Conservation (phyloP, 2,113 vertebrate species). For the Carassius gibelio region DNA sequence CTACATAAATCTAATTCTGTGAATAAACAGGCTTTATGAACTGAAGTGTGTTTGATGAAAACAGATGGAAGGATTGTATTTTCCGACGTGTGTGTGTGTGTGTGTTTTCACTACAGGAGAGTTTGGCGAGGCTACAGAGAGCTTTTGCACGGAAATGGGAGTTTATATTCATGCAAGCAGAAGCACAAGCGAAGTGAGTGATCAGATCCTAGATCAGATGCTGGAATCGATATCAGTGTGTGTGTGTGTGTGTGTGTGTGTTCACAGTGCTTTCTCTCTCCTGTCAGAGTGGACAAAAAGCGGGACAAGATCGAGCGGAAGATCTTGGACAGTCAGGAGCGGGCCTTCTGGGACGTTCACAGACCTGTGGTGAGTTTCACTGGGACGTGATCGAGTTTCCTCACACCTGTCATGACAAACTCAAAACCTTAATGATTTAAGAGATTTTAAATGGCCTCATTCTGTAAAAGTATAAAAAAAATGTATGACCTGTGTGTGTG, state of each 20-base stretch:
- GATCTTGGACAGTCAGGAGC: constrained; percentile 88
- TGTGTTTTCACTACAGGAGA: constrained; percentile 75
- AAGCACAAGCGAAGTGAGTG: constrained; percentile 90
- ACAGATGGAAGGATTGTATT: not conserved
- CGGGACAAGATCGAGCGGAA: constrained; percentile 90
- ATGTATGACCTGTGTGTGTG: constrained; percentile 28
- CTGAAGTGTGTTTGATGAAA: not conserved
- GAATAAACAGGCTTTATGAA: not conserved
- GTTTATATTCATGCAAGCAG: constrained; percentile 92
- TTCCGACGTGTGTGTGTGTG: not conserved
- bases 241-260: not conserved
- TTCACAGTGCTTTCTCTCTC: not conserved
- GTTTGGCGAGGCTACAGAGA: constrained; percentile 85
- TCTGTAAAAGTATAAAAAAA: not conserved
- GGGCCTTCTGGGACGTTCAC: constrained; percentile 91
- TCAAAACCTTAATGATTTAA: not conserved
- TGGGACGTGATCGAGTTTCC: not conserved
- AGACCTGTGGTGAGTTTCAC: constrained; percentile 83
- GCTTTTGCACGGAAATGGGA: constrained; percentile 89
- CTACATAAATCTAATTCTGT: not conserved
- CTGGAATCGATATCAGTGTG: not conserved
- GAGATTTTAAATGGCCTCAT: not conserved
- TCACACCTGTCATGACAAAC: not conserved
- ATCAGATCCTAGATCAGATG: not conserved
- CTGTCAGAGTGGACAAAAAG: constrained; percentile 83